phyloP scores from a whole-genome alignment of 92 coral and sea anemone species.

The Porites lobata region DNA sequence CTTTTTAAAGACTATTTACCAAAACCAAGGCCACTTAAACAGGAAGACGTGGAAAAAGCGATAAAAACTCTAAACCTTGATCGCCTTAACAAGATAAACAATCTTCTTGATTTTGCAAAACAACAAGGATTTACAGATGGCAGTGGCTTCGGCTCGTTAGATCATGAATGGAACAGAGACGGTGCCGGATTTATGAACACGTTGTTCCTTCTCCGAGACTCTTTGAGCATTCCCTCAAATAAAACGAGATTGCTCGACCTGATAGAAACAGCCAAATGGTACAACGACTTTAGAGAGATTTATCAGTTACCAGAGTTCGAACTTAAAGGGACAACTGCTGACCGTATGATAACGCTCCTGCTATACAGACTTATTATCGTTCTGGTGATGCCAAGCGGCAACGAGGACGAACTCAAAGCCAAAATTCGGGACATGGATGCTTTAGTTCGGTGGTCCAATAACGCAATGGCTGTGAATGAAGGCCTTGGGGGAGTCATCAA shows the following conservation, averaged over 20 bases:
- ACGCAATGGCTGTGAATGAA: conserved; percentile 71
- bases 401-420: conserved; percentile 30
- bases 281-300: conserved; percentile 80
- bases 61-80: not conserved
- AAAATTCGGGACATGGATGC: conserved; percentile 74
- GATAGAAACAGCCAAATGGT: conserved; percentile 81
- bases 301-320: conserved; percentile 63
- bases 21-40: not conserved
- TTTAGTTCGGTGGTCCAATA: conserved; percentile 68
- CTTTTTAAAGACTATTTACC: not conserved
- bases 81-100: conserved; percentile 44
- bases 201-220: conserved; percentile 61
- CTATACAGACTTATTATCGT: conserved; percentile 76
- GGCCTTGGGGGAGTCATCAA: conserved; percentile 82
- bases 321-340: conserved; percentile 78
- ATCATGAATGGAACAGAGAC: conserved; percentile 69
- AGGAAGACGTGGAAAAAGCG: not conserved
- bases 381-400: conserved; percentile 63
- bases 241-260: conserved; percentile 21
- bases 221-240: conserved; percentile 3
- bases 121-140: conserved; percentile 80
- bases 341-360: conserved; percentile 77
- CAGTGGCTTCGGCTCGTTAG: conserved; percentile 71
- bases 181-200: conserved; percentile 81
- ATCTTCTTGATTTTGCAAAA: conserved; percentile 46